Conservation (phyloP, 2,797 vertebrate genomes). For the Sarcoramphus papa region DNA sequence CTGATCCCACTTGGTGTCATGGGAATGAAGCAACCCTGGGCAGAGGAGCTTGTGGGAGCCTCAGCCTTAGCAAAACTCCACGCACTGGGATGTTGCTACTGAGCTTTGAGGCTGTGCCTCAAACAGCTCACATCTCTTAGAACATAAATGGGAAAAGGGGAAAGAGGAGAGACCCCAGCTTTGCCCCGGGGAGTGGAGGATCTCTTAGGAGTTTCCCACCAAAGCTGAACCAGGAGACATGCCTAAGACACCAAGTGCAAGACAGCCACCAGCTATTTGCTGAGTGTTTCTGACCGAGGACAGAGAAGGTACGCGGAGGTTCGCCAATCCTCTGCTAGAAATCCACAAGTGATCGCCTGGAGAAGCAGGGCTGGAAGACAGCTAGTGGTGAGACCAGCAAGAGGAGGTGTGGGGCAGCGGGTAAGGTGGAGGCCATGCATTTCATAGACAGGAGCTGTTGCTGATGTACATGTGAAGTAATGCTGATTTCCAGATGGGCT, state of each 20-base stretch:
- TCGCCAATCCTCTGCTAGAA: neutral
- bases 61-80: neutral
- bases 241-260: neutral
- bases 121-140: neutral
- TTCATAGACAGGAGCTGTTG: neutral
- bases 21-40: neutral
- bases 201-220: neutral
- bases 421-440: neutral
- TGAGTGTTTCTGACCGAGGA: neutral
- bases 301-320: neutral
- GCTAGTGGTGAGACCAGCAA: neutral
- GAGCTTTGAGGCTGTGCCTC: neutral
- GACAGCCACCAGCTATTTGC: neutral
- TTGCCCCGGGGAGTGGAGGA: neutral
- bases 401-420: neutral
- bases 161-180: neutral
- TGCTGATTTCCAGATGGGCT: neutral
- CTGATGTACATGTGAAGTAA: neutral
- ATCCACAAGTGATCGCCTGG: neutral
- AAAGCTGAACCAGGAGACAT: neutral
- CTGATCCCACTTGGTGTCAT: neutral
- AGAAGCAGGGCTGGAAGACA: neutral
- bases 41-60: neutral
- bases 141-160: neutral
- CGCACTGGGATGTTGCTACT: fast-evolving